Evolutionary conservation across 2,797 vertebrate species (phyloP).

Genomic region (Lepus oiostolus): DNA sequence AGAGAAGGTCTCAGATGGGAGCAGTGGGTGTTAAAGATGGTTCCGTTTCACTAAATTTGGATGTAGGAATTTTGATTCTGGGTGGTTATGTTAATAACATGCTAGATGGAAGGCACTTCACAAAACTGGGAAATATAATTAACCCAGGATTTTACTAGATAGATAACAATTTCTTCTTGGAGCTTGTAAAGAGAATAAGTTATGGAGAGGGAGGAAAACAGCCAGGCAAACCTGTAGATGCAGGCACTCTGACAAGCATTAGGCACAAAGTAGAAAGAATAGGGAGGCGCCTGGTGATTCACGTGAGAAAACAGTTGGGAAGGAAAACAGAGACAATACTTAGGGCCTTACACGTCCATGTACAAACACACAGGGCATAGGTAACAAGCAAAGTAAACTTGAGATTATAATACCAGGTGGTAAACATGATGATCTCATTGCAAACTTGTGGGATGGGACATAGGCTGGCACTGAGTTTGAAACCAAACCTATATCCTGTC

Average conservation of each 20-base stretch:
- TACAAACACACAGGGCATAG: slow-evolving; percentile 4
- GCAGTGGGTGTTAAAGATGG: background rate
- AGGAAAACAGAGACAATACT: background rate
- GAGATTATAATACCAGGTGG: background rate
- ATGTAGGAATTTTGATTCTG: background rate
- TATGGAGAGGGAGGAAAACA: background rate
- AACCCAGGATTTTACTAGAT: background rate
- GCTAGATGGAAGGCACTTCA: background rate
- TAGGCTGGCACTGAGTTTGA: background rate
- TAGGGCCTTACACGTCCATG: background rate
- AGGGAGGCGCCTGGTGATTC: background rate
- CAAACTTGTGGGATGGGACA: background rate
- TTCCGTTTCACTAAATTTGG: background rate
- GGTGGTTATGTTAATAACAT: background rate
- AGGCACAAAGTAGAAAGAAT: background rate
- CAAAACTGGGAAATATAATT: background rate
- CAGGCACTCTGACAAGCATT: background rate
- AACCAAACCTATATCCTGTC: background rate
- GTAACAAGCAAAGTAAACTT: background rate
- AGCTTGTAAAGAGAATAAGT: background rate
- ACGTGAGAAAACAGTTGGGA: background rate
- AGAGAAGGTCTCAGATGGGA: background rate
- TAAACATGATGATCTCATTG: slow-evolving; percentile 5
- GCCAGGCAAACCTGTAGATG: background rate
- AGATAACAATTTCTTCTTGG: background rate